Base-by-base conservation (phyloP, 1,140 invertebrate species). In the Magallana angulata region DNA sequence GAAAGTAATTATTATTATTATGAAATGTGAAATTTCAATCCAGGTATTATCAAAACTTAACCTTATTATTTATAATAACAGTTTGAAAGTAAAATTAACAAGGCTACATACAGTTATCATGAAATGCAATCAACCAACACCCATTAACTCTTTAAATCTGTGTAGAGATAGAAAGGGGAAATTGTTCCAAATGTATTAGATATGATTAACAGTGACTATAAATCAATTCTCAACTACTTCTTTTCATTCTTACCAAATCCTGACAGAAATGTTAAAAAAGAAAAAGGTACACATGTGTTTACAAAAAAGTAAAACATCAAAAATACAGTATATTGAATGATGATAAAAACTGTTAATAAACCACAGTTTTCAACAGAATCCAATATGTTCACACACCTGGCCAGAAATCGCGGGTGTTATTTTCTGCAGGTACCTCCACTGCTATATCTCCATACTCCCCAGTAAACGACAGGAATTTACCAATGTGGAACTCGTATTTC, bases 391-490 rank as follows among this genome's bases (percentile, higher is more conserved):
- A 24, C 5, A 80, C 36, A 86, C 88, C 85, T 89, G 85, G 82
- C 82, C 85, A 84, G 6, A 68, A 80, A 68, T 89, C 59, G 36
- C 90, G 64, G 0, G 48, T 30, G 48, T 86, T 84, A 48, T 87
- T 85, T 36, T 90, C 60, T 9, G 89, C 92, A 16, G 92, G 90
- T 11, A 93, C 85, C 89, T 94, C 94, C 82, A 91, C 90, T 57
- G 93, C 88, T 64, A 93, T 91, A 89, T 93, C 90, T 56, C 86
- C 89, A 14, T 90, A 90, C 18, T 86, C 90, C 24, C 90, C 90
- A 9, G 87, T 57, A 64, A 88, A 90, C 11, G 90, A 90, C 82
- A 93, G 82, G 87, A 87, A 91, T 84, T 90, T 87, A 81, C 92
- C 91, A 5, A 93, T 86, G 12, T 85, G 68, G 81, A 93, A 91